phyloP scores from a whole-genome alignment of 1,140 invertebrate genomes.

The Sesamia nonagrioides region DNA sequence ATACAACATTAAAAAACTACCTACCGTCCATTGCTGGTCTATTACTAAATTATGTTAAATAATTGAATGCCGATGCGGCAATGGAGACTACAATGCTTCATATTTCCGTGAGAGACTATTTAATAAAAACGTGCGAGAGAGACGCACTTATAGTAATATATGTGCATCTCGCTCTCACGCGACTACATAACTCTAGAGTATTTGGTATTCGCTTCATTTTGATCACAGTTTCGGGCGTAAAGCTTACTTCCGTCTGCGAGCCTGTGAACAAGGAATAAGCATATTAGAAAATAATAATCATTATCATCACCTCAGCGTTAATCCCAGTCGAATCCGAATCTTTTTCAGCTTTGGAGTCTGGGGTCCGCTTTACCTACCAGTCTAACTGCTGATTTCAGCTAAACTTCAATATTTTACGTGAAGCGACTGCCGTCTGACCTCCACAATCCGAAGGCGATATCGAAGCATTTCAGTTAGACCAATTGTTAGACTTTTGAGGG shows the following conservation, averaged over 20 bases:
- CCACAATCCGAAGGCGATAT: no score
- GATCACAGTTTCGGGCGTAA: constrained; percentile 50
- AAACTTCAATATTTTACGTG: no score
- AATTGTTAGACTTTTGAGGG: no score
- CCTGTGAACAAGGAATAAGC: constrained; percentile 45
- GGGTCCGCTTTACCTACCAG: no score
- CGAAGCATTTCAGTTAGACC: no score
- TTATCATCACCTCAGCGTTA: neutral
- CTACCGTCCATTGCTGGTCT: neutral
- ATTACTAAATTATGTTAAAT: constrained; percentile 9
- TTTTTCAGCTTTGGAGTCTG: no score
- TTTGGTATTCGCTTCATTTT: constrained; percentile 24
- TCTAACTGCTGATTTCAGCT: no score
- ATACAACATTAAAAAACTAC: constrained; percentile 6
- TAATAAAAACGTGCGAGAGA: constrained; percentile 37
- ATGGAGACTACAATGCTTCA: neutral
- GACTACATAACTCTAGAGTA: constrained; percentile 28
- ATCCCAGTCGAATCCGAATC: no score
- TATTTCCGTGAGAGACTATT: constrained; percentile 27
- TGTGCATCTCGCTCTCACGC: constrained; percentile 38
- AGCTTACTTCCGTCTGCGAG: constrained; percentile 59
- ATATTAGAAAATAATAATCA: neutral
- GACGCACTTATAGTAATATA: constrained; percentile 14
- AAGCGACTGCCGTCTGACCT: no score
- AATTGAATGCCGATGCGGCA: neutral